Evolutionary conservation across 2,888 invertebrate species (phyloP), one percentile per base, ranked within the genome.

Genomic region (Norana najaformis): DNA sequence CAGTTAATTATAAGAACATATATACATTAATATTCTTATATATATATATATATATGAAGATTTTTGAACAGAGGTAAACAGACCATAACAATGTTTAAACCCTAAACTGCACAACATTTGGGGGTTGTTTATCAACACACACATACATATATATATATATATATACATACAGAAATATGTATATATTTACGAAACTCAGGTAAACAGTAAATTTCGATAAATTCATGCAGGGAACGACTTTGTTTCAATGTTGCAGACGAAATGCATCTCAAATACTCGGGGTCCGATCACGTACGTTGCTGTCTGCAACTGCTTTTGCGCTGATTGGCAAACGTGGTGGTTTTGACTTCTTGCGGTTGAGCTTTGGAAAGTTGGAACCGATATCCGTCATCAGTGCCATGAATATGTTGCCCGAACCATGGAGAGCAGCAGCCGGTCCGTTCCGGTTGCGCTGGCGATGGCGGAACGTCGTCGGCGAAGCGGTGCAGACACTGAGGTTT

Each of bases 361-460:
- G 82, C 18, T 47, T 41, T n/a, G 41, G 69, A 69, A 69, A 69
- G 53, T 36, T 39, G 36, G 88, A 41, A 30, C 37, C 38, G n/a
- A 82, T 83, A 4, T 47, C 89, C 34, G 69, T 83, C 34, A 88
- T 88, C 20, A 88, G 53, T 0, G 90, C 88, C 90, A 90, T 88
- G 88, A 90, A n/a, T 47, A 90, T 90, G 88, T 90, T 90, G 34
- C 90, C 88, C 16, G 90, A 88, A 88, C 38, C 41, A 8, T 90
- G 90, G 6, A 90, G 47, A 11, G 69, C 90, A 16, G 85, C 35
- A 16, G 35, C 85, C 5, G 30, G 37, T 35, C 85, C 85, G 16
- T 85, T 85, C 13, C 85, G 85, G 37, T 36, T 36, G 18, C 85
- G 85, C 6, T 35, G 37, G 18, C 85, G 35, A 13, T 36, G 35